phyloP scores from a whole-genome alignment of 2,888 invertebrate genomes.

The Epirrita christyi region DNA sequence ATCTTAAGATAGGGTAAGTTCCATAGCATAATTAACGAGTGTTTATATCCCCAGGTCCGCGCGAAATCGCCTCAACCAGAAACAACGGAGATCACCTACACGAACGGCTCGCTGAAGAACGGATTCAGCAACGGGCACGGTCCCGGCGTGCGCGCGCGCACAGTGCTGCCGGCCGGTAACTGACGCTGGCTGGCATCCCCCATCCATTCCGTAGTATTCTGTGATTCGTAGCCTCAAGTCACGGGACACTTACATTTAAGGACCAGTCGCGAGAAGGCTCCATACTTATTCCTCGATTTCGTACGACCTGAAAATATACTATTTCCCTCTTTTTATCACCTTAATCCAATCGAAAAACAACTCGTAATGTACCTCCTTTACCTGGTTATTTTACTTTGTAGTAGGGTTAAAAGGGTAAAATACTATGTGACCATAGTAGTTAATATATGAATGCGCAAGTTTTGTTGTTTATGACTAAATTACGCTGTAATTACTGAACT shows the following conservation, averaged over 20 bases:
- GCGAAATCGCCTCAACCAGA: conserved; percentile 56
- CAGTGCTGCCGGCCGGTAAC: conserved; percentile 78
- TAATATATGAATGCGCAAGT: no score
- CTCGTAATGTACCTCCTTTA: no score
- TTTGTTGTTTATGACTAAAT: no score
- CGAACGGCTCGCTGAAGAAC: conserved; percentile 68
- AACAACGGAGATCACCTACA: conserved; percentile 61
- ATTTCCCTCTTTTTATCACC: no score
- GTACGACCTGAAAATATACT: no score
- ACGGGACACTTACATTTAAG: conserved; percentile 43
- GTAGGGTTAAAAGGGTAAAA: no score
- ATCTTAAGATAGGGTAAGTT: no score
- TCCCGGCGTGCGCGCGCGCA: conserved; percentile 63
- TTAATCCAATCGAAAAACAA: no score
- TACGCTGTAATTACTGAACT: no score
- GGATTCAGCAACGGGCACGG: conserved; percentile 71
- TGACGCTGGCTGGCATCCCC: conserved; percentile 42
- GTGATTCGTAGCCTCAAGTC: conserved; percentile 58
- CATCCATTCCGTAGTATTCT: conserved; percentile 60
- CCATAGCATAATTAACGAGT: no score
- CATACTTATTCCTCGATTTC: background rate
- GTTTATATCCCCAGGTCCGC: conserved; percentile 50
- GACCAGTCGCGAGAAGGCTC: background rate
- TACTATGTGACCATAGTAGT: no score
- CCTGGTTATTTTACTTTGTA: no score